Evolutionary conservation across 2,113 vertebrate genomes (phyloP), one percentile per base, ranked within the genome.

Genomic region (Sebastes fasciatus): DNA sequence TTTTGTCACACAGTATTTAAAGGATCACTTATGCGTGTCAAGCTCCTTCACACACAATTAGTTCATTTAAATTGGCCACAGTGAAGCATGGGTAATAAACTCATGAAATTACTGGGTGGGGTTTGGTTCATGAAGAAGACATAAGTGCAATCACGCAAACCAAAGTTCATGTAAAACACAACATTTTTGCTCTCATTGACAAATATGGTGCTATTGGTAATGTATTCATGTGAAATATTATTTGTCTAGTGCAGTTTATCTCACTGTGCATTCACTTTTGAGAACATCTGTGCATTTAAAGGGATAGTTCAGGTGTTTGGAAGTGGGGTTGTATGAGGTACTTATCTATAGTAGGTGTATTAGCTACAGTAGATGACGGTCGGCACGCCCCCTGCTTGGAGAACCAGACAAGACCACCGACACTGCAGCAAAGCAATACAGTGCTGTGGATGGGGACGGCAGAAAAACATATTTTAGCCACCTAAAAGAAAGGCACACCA

Each of bases 1-100:
- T 55, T 17, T 61, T n/a, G 8, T 57, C 40, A 43, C 17, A 13
- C 5, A 55, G 8, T 62, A 54, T 72, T 76, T 45, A 85, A 75
- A 70, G 58, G 26, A 55, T 74, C 55, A 42, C 34, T 62, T 55
- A 16, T 8, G 43, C 17, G 17, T 54, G 42, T 61, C 12, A 55
- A 58, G 17, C 51, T 46, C 13, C 46, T 66, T 67, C 17, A 65
- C 43, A 60, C n/a, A 6, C 40, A 43, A 34, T 68, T 52, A 52
- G 43, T 82, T 66, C 5, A 63, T 63, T 43, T 43, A 26, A 43
- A 49, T 19, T 63, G 42, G 19, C 23, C 55, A 49, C 40, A 77
- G 6, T 45, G 14, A 40, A 23, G 14, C 14, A 64, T 23, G 48
- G 26, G 26, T 42, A 45, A 52, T 75, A 58, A 23, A 64, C 10